These are phyloP conservation scores for Zelleria hepariella DNA, from an alignment of 2,888 invertebrate genomes.

Conservation along the genomic window DNA sequence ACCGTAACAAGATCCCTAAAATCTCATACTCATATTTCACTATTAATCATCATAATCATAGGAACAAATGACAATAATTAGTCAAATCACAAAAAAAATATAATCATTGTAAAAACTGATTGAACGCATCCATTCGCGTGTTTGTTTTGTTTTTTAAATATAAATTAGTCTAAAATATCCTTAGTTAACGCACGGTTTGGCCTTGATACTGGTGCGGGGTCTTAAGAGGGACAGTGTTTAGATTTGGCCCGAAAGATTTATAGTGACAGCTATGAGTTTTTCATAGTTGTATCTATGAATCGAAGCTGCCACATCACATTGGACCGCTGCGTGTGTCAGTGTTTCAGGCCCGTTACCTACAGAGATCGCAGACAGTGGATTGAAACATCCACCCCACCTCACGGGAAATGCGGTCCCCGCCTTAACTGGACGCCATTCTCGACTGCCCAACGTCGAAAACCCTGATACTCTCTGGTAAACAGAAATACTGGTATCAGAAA, in stretches of 20 bases:
- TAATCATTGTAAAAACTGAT: slow-evolving; percentile 44
- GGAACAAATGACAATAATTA: slow-evolving; percentile 68
- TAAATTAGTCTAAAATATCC: slow-evolving; percentile 56
- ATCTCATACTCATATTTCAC: slow-evolving; percentile 23
- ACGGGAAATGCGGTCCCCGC: slow-evolving; percentile 39
- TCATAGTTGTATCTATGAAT: neutral
- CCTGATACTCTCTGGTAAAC: no score
- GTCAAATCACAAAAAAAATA: slow-evolving; percentile 62
- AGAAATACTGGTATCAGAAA: no score
- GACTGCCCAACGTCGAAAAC: neutral
- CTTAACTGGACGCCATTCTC: slow-evolving; percentile 11
- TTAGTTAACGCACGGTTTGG: slow-evolving; percentile 61
- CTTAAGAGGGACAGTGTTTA: slow-evolving; percentile 47
- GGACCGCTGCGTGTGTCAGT: slow-evolving; percentile 41
- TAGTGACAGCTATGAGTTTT: slow-evolving; percentile 26
- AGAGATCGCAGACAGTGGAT: slow-evolving; percentile 66
- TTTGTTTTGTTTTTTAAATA: slow-evolving; percentile 22
- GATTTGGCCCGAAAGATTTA: slow-evolving; percentile 35
- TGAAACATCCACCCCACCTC: slow-evolving; percentile 35
- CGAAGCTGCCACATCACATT: slow-evolving; percentile 19
- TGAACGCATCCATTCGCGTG: slow-evolving; percentile 58
- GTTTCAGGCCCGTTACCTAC: slow-evolving; percentile 46
- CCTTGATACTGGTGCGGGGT: slow-evolving; percentile 62
- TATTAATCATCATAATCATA: slow-evolving; percentile 54
- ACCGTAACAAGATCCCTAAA: slow-evolving; percentile 58